phyloP scores from a whole-genome alignment of 2,113 vertebrate species.

The Kryptolebias marmoratus region DNA sequence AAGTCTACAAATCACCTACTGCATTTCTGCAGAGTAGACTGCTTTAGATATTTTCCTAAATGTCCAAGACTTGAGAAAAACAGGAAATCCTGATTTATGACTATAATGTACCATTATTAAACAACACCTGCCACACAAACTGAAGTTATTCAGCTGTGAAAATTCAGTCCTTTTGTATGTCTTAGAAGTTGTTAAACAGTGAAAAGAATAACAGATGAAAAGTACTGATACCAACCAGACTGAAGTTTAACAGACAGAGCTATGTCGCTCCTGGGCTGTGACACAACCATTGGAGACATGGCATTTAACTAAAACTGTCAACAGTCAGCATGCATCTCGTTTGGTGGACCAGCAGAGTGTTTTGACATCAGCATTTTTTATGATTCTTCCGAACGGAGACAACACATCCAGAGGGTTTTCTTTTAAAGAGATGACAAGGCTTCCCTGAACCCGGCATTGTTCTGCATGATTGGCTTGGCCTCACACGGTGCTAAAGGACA shows the following conservation, averaged over 20 bases:
- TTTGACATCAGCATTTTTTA: conserved; percentile 13
- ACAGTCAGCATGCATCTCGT: neutral
- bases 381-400: conserved; percentile 32
- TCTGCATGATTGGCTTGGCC: conserved; percentile 67
- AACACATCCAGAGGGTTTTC: conserved; percentile 32
- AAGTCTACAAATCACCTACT: too few relatives aligned
- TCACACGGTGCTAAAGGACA: conserved; percentile 59
- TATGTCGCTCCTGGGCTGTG: neutral
- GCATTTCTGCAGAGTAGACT: too few relatives aligned
- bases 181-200: too few relatives aligned
- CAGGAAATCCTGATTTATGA: neutral
- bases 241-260: neutral
- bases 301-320: neutral
- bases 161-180: too few relatives aligned
- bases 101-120: neutral
- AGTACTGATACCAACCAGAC: too few relatives aligned
- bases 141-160: too few relatives aligned
- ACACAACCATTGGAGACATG: neutral
- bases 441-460: conserved; percentile 61
- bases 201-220: too few relatives aligned
- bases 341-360: conserved; percentile 19
- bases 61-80: neutral
- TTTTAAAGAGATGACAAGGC: conserved; percentile 65
- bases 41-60: too few relatives aligned
- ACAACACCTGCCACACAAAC: neutral